Evolutionary conservation across 2,888 invertebrate species (phyloP).

Genomic region (Lycaena phlaeas): DNA sequence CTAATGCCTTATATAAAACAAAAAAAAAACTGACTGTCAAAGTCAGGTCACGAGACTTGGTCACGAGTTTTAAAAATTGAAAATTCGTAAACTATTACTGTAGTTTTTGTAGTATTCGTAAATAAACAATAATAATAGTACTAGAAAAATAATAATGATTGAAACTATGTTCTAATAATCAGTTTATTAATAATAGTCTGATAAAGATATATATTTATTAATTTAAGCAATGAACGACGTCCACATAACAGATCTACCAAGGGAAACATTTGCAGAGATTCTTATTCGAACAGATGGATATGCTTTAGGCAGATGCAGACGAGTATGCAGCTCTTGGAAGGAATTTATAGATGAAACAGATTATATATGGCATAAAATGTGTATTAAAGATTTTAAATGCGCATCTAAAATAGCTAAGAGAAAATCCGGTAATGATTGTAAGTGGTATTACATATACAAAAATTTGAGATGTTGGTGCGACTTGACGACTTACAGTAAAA

Average conservation of each 20-base stretch:
- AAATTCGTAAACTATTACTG: too few relatives aligned
- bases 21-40: too few relatives aligned
- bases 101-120: too few relatives aligned
- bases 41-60: too few relatives aligned
- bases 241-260: conserved; percentile 33
- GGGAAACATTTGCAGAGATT: conserved; percentile 49
- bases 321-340: conserved; percentile 47
- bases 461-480: conserved; percentile 44
- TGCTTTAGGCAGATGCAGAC: conserved; percentile 40
- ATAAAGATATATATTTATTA: too few relatives aligned
- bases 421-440: conserved; percentile 37
- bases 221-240: too few relatives aligned
- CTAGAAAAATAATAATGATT: too few relatives aligned
- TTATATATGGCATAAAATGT: conserved; percentile 41
- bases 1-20: too few relatives aligned
- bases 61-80: too few relatives aligned
- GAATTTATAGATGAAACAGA: conserved; percentile 38
- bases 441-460: conserved; percentile 49
- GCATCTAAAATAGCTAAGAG: conserved; percentile 44
- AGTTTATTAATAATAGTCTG: too few relatives aligned
- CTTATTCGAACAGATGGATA: conserved; percentile 37
- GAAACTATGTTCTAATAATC: too few relatives aligned
- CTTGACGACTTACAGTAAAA: conserved; percentile 27
- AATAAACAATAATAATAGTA: too few relatives aligned
- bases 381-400: conserved; percentile 35